Evolutionary conservation across 2,113 vertebrate species (phyloP), one percentile per base, ranked within the genome.

Genomic region (Hippocampus abdominalis): DNA sequence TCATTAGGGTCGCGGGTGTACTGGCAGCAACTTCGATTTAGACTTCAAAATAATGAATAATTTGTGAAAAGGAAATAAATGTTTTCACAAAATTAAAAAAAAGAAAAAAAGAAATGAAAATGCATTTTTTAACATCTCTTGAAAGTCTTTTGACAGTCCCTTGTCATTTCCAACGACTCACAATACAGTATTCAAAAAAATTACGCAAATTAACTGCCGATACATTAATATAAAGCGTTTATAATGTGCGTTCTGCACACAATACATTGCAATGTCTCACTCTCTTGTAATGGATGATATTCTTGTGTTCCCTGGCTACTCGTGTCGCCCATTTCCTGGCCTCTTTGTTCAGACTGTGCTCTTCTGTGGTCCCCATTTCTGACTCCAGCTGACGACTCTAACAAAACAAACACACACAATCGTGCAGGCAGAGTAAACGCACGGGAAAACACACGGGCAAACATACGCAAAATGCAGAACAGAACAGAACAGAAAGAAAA

Each of bases 301-400:
- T 98, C 85, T 98, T 99, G 91, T 99, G 97, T 81, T 98, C 96
- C 1, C 97, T 88, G 56, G 97, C 97, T 46, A 96, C 92, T 0
- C 97, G 91, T 0, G 96, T 97, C 0, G 97, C 97, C 97, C 97
- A 98, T 75, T 97, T 98, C 64, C 97, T 93, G 67, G 97, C 97
- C 84, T 99, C 97, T 73, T 99, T 99, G 91, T 99, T 98, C 78
- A 99, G 91, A 83, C 97, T 98, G 92, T 98, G 96, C 85, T 99
- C 97, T 76, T 98, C 97, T 0, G 96, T 98, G 0, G 96, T 98
- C 1, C 96, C 96, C 0, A 95, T 94, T 86, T 99, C 96, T 0
- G 95, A 97, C 75, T 98, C 96, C 91, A 99, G 90, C 69, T 98
- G 94, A 10, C 96, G 93, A 74, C 97, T 99, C 97, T 99, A 87